Evolutionary conservation across 2,888 invertebrate species (phyloP), one percentile per base, ranked within the genome.

Genomic region (Papilio elwesi): DNA sequence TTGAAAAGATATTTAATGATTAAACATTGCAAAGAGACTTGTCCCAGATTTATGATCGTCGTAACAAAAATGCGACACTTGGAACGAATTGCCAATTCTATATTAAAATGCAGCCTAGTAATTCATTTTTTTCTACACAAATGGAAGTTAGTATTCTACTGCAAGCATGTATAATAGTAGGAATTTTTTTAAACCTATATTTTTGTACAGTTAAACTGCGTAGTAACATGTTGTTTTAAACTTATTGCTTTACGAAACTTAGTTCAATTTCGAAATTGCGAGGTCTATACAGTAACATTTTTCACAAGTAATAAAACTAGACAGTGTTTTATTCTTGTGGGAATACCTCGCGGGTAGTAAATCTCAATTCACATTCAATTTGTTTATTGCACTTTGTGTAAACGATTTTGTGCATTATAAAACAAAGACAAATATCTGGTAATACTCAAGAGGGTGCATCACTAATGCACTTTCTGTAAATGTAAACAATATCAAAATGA

Each of bases 351-450:
- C 55, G 67, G 63, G 74, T 74, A 80, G 87, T 90, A 87, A 88
- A 90, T 91, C 87, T 87, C 85, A 87, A 87, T 90, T 86, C 82
- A 73, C 80, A 82, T 81, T 83, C 87, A 85, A 85, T 88, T 85
- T 83, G 78, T 80, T 81, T 84, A 87, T 85, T 83, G 79, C 81
- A 78, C 84, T 89, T 89, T 83, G 81, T 87, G 88, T 87, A 87
- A 83, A 78, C 80, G 77, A 81, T 78, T 79, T 79, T 85, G 82
- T 85, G 85, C 83, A 84, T 82, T 83, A 83, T 83, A 84, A 85
- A 87, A 84, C 81, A 83, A 78, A 81, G 80, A 83, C 82, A 83
- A 83, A 80, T 79, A 70, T 76, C 15, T 43, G 8, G 43, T 43
- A 13, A 75, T 80, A 80, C 81, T 72, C 26, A 36, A 75, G 77